Conservation (phyloP, 2,888 invertebrate species). For the Oscheius sp. region DNA sequence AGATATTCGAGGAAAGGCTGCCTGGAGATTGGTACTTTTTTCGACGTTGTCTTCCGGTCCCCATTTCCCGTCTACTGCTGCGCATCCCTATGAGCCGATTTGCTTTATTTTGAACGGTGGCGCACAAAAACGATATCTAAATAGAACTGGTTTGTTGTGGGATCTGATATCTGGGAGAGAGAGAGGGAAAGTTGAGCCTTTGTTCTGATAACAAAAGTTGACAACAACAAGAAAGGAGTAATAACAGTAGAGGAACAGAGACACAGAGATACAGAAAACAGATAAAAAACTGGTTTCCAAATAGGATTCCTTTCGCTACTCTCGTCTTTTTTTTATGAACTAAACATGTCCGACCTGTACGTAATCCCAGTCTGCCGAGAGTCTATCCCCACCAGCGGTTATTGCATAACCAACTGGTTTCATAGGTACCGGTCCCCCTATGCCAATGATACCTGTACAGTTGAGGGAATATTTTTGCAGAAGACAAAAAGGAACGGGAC, state of each 20-base stretch:
- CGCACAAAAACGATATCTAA: conserved; percentile 15
- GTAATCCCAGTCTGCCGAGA: conserved; percentile 4
- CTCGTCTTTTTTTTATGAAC: background rate
- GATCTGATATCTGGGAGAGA: no score
- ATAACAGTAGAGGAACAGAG: background rate
- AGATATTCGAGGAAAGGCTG: conserved; percentile 70
- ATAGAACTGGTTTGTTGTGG: background rate
- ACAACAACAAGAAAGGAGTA: background rate
- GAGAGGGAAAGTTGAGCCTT: background rate
- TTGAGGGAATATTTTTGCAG: conserved; percentile 10
- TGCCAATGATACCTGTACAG: background rate
- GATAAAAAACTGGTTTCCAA: background rate
- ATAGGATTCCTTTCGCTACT: background rate
- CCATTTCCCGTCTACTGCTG: background rate
- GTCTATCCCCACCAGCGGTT: background rate
- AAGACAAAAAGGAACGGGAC: conserved; percentile 41
- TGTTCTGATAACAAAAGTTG: background rate
- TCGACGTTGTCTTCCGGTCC: conserved; percentile 1
- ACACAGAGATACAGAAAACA: background rate
- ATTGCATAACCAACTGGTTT: conserved; percentile 29
- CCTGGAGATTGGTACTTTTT: conserved; percentile 58
- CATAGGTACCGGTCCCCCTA: background rate
- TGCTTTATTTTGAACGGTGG: conserved; percentile 7
- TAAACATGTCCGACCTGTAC: background rate
- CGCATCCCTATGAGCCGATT: conserved; percentile 5